phyloP scores from a whole-genome alignment of 2,888 invertebrate species.

The Dryobotodes eremita region DNA sequence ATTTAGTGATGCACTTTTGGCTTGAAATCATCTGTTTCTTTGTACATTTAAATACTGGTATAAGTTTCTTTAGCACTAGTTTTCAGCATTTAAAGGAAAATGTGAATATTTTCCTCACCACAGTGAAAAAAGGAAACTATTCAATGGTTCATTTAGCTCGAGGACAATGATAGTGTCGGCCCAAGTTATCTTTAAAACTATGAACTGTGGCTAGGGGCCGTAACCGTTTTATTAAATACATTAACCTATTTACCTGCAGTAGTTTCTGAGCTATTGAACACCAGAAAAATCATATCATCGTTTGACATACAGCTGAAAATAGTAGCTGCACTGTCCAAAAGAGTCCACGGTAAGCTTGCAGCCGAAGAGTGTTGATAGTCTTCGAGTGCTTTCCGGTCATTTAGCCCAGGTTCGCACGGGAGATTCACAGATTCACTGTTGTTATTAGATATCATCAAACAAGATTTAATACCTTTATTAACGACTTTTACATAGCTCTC shows the following conservation, averaged over 20 bases:
- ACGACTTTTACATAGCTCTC: too few relatives aligned
- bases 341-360: slow-evolving; percentile 6
- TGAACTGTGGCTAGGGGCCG: neutral
- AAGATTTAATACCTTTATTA: too few relatives aligned
- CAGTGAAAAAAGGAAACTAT: slow-evolving; percentile 1
- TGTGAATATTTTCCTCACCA: neutral
- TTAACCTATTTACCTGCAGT: neutral
- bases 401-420: slow-evolving; percentile 27
- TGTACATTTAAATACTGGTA: slow-evolving; percentile 51
- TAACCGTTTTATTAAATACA: neutral
- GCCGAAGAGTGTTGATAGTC: slow-evolving; percentile 9
- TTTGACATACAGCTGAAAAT: slow-evolving; percentile 14
- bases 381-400: slow-evolving; percentile 27
- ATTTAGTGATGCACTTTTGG: slow-evolving; percentile 14
- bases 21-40: slow-evolving; percentile 25
- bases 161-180: neutral
- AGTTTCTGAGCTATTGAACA: slow-evolving; percentile 8
- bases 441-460: too few relatives aligned
- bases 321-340: neutral
- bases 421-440: too few relatives aligned
- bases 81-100: slow-evolving; percentile 11
- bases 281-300: slow-evolving; percentile 10
- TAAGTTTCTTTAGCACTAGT: slow-evolving; percentile 12
- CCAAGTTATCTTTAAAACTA: slow-evolving; percentile 7
- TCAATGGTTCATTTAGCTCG: slow-evolving; percentile 2